Percentiles rank a stretch among this genome's conserved stretches.
Evolutionary conservation across 1,140 invertebrate genomes (phyloP).

Genomic region (Amphibalanus amphitrite): DNA sequence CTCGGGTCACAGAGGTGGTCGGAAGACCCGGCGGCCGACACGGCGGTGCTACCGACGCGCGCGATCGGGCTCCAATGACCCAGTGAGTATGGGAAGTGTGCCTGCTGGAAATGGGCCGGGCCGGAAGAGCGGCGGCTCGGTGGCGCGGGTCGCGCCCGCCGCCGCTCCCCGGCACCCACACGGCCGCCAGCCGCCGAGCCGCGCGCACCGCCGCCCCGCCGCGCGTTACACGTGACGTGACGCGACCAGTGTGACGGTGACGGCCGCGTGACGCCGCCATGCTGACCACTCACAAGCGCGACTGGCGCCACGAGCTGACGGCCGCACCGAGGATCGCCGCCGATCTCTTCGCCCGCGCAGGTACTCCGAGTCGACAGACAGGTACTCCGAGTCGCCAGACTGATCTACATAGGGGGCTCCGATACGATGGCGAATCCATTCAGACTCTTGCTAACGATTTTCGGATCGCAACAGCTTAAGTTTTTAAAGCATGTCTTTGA

Average conservation of each 20-base stretch:
- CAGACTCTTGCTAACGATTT: no score
- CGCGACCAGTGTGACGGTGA: neutral
- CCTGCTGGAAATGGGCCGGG: neutral
- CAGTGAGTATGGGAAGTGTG: slow-evolving; percentile 1
- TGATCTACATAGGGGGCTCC: no score
- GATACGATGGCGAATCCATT: no score
- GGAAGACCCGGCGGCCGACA: neutral
- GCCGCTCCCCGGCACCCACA: neutral
- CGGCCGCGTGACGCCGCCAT: neutral
- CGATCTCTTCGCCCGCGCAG: neutral
- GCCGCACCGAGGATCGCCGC: neutral
- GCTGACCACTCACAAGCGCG: neutral
- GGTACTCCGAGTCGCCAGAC: no score
- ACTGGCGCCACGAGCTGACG: neutral
- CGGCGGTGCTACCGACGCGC: neutral
- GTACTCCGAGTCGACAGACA: no score
- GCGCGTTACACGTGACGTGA: neutral
- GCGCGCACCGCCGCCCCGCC: no score
- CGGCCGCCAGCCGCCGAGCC: neutral
- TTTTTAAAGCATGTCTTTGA: no score
- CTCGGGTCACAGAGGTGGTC: neutral
- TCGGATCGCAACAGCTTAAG: no score
- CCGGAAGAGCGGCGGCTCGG: neutral
- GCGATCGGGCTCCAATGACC: neutral
- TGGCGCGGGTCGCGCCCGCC: neutral